Percentiles rank a stretch among this genome's conserved stretches.
These are phyloP conservation scores for Hyposmocoma kahamanoa DNA, from an alignment of 1,140 invertebrate genomes.

Conservation along the genomic window DNA sequence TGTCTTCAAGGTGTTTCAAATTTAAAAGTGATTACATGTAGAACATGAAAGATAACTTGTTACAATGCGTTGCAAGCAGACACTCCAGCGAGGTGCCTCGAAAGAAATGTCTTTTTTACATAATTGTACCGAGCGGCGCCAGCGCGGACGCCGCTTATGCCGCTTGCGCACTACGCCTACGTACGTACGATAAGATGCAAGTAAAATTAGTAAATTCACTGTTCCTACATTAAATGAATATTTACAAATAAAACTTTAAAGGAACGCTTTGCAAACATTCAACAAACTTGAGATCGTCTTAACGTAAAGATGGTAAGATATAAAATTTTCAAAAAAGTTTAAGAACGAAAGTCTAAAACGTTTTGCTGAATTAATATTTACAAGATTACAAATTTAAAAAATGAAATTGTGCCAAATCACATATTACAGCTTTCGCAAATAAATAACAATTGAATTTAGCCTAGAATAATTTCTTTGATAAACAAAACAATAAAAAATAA, in stretches of 20 bases:
- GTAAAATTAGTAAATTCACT: constrained; percentile 67
- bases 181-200: constrained; percentile 43
- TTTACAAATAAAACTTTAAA: constrained; percentile 74
- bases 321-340: constrained; percentile 63
- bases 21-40: constrained; percentile 66
- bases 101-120: constrained; percentile 34
- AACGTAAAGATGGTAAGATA: constrained; percentile 72
- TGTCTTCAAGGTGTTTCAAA: constrained; percentile 62
- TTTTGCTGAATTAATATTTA: constrained; percentile 56
- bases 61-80: constrained; percentile 46
- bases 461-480: constrained; percentile 70
- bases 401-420: constrained; percentile 53
- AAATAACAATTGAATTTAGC: constrained; percentile 73
- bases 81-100: constrained; percentile 15
- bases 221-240: constrained; percentile 68
- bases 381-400: constrained; percentile 41
- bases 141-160: constrained; percentile 12
- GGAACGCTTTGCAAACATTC: constrained; percentile 73
- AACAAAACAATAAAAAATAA: constrained; percentile 73
- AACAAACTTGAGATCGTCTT: constrained; percentile 73
- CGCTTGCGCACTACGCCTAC: constrained; percentile 18
- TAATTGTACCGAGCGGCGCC: constrained; percentile 8
- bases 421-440: constrained; percentile 65
- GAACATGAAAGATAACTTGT: constrained; percentile 57
- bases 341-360: constrained; percentile 59